Evolutionary conservation across 2,113 vertebrate species (phyloP).

Genomic region (Orycteropus afer): DNA sequence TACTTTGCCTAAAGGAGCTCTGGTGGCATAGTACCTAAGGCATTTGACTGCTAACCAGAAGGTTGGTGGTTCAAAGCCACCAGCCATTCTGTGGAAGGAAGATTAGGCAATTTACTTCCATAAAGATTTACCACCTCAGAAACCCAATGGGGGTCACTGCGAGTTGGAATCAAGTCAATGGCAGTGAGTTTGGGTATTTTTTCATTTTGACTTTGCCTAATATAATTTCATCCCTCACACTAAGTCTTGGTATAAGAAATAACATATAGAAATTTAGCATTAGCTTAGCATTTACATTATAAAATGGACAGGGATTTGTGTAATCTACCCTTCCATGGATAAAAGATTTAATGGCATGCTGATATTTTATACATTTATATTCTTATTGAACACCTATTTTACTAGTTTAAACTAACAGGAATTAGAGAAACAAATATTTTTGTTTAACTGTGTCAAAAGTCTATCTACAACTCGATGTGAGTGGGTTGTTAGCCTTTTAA

Average conservation of each 20-base stretch:
- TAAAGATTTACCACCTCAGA: too few species aligned
- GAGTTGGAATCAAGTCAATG: too few species aligned
- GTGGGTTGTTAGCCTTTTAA: neutral
- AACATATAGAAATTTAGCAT: neutral
- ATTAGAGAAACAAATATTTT: neutral
- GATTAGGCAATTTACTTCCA: too few species aligned
- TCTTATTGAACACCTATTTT: accelerated
- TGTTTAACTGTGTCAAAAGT: neutral
- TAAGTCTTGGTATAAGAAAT: neutral
- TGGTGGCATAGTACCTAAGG: too few species aligned
- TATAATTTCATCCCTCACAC: neutral
- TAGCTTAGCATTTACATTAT: neutral
- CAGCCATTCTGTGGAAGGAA: too few species aligned
- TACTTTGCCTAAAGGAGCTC: neutral
- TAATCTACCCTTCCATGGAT: neutral
- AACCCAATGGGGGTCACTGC: too few species aligned
- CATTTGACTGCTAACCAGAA: too few species aligned
- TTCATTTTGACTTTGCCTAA: neutral
- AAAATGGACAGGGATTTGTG: neutral
- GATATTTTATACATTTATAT: neutral
- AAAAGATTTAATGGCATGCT: neutral
- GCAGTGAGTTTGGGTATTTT: too few species aligned
- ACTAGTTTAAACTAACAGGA: neutral
- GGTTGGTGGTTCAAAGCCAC: too few species aligned
- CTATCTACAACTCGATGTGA: neutral